Evolutionary conservation across 2,797 vertebrate genomes (phyloP), one percentile per base, ranked within the genome.

Genomic region (Silurus aristotelis): DNA sequence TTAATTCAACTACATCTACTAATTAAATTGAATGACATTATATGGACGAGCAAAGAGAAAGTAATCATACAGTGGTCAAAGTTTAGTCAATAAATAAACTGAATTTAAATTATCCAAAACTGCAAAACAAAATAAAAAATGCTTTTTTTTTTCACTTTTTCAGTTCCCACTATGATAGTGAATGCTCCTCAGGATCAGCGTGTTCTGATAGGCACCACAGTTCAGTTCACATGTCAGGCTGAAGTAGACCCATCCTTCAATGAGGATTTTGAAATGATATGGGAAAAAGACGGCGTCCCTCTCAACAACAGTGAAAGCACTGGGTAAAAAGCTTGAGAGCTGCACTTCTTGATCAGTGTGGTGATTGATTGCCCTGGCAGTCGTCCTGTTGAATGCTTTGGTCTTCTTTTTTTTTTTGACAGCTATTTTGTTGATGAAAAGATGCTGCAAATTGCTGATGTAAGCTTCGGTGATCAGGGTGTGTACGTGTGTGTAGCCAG

Each of bases 131-230:
- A 38, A 38, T 4, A 38, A 38, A 38, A 38, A 38, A 38, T 55
- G 20, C 43, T 31, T 56, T 22, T 43, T 31, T 58, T 48, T 81
- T 87, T 82, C 79, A 82, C 81, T 89, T 52, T 90, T 87, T 88
- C 94, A 99, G 98, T 96, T 90, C 96, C 98, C 87, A 99, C 98
- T 10, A 95, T 93, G 90, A 94, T 98, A 83, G 91, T 87, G 2
- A 86, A 92, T 87, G 92, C 93, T 87, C 98, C 97, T 0, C 93
- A 93, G 92, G 94, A 95, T 90, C 94, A 95, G 84, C 93, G 91
- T 81, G 92, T 98, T 89, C 88, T 96, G 91, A 95, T 92, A 83
- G 96, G 95, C 0, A 95, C 94, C 80, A 92, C 93, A 0, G 90
- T 97, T 84, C 94, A 95, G 91, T 92, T 99, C 91, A 95, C 93